Evolutionary conservation across 2,113 vertebrate genomes (phyloP).

Genomic region (Polypterus senegalus): DNA sequence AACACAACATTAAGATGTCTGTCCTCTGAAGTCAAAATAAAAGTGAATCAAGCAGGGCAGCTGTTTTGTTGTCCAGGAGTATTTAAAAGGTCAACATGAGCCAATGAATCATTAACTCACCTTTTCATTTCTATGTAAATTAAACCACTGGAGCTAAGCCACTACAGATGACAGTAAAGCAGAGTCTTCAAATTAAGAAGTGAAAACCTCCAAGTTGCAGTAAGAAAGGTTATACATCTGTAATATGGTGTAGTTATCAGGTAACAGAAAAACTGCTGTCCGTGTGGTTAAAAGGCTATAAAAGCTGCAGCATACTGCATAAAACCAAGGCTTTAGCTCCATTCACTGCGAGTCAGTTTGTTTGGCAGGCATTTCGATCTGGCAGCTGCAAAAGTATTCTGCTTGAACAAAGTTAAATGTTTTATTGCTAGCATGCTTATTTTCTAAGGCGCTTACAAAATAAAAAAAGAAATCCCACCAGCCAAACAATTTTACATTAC

Average conservation of each 20-base stretch:
- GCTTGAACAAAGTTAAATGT: conserved; percentile 16
- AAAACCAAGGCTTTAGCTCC: conserved; percentile 9
- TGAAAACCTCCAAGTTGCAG: too few relatives aligned
- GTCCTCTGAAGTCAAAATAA: conserved; percentile 8
- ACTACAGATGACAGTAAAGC: not conserved
- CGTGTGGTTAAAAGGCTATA: too few relatives aligned
- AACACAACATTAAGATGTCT: conserved; percentile 3
- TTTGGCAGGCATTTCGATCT: conserved; percentile 18
- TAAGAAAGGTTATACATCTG: too few relatives aligned
- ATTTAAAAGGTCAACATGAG: conserved; percentile 61
- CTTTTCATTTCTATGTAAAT: conserved; percentile 55
- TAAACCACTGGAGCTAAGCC: conserved; percentile 34
- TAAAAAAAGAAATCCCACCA: conserved; percentile 11
- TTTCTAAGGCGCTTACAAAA: conserved; percentile 13
- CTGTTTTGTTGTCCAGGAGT: conserved; percentile 44
- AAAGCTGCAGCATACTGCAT: not conserved
- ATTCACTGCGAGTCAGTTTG: not conserved
- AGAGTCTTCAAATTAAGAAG: too few relatives aligned
- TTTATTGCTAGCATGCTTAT: conserved; percentile 1
- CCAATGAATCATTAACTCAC: conserved; percentile 80
- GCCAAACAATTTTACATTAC: too few relatives aligned
- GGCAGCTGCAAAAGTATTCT: conserved; percentile 23
- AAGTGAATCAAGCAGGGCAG: conserved; percentile 21
- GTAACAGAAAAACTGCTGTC: too few relatives aligned
- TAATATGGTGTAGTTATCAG: too few relatives aligned